phyloP scores from a whole-genome alignment of 2,888 invertebrate species.

The Erebia epiphron region DNA sequence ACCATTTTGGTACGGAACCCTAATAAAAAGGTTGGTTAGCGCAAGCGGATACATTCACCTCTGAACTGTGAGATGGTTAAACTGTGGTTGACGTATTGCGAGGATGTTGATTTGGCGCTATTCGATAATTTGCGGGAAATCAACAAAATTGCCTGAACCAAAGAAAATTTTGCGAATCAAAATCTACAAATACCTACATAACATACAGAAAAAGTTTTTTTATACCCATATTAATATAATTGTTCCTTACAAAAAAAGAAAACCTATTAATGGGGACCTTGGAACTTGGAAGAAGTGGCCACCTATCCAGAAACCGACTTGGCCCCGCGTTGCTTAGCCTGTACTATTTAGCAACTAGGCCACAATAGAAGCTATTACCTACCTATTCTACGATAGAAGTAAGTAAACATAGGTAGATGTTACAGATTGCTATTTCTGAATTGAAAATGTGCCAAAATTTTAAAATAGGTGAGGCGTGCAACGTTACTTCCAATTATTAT shows the following conservation, averaged over 20 bases:
- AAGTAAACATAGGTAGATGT: background rate
- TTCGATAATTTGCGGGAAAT: background rate
- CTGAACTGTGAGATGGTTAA: background rate
- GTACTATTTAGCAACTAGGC: background rate
- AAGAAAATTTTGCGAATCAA: background rate
- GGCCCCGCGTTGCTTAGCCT: background rate
- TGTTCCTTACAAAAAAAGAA: too few species aligned
- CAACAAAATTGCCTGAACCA: background rate
- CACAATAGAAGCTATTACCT: too few species aligned
- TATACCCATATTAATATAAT: too few species aligned
- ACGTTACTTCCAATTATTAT: background rate
- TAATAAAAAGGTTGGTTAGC: too few species aligned
- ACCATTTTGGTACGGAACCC: too few species aligned
- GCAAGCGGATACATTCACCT: background rate
- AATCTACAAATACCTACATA: too few species aligned
- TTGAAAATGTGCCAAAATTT: constrained; percentile 5
- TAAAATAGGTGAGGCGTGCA: background rate
- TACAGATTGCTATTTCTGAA: background rate
- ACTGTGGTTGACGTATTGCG: background rate
- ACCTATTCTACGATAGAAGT: background rate
- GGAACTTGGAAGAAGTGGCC: too few species aligned
- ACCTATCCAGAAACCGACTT: background rate
- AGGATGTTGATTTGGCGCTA: constrained; percentile 8
- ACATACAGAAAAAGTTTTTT: too few species aligned
- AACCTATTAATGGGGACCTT: too few species aligned